Percentiles rank a stretch among this genome's conserved stretches.
Conservation (phyloP, 2,888 invertebrate species). For the Allacma fusca region DNA sequence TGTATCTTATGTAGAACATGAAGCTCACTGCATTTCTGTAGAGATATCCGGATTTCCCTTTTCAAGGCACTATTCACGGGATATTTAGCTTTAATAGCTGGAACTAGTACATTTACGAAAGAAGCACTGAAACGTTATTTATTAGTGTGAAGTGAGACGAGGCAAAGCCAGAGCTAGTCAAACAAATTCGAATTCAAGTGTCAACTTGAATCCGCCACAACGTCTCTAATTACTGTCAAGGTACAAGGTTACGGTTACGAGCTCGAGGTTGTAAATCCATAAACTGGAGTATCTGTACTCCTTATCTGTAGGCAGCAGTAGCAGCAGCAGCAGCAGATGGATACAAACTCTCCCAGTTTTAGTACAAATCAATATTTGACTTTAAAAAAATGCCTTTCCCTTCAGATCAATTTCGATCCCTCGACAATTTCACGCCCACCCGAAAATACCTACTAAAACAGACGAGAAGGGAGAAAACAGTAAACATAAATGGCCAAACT, state of each 20-base stretch:
- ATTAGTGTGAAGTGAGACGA: neutral
- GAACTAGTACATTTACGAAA: too few species aligned
- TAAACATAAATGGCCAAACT: too few species aligned
- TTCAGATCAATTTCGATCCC: neutral
- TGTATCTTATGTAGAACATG: too few species aligned
- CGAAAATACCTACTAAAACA: neutral
- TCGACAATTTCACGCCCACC: neutral
- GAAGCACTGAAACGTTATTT: too few species aligned
- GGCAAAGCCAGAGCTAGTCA: neutral
- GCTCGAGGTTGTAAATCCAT: neutral
- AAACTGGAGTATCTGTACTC: constrained; percentile 2
- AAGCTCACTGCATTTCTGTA: too few species aligned
- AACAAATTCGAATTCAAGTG: constrained; percentile 1
- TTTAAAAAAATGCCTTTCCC: neutral
- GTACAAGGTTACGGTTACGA: constrained; percentile 23
- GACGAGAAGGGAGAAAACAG: neutral
- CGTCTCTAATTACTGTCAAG: neutral
- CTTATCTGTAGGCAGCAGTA: neutral
- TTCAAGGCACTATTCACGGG: too few species aligned
- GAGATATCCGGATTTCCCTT: too few species aligned
- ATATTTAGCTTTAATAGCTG: too few species aligned
- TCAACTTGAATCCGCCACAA: constrained; percentile 1
- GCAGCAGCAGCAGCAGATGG: neutral
- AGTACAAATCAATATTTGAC: constrained; percentile 1
- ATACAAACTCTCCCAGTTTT: neutral